Evolutionary conservation across 1,140 invertebrate species (phyloP).

Genomic region (Kradibia gibbosae): DNA sequence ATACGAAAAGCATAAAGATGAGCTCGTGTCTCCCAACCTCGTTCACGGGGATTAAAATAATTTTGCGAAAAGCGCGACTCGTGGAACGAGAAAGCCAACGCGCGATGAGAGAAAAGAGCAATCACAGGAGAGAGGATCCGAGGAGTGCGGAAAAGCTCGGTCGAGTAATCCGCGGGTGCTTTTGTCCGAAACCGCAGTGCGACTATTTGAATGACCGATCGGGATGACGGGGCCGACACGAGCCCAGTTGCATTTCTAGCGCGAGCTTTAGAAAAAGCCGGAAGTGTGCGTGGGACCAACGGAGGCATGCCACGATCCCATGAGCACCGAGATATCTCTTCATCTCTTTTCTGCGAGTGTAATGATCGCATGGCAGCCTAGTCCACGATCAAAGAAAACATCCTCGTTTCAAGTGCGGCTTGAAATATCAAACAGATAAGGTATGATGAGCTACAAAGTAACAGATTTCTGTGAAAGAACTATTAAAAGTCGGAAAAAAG

Average conservation of each 20-base stretch:
- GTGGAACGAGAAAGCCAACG: too few relatives aligned
- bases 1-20: background rate
- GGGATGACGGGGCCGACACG: background rate
- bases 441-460: slow-evolving; percentile 16
- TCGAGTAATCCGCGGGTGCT: slow-evolving; percentile 47
- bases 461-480: slow-evolving; percentile 35
- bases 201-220: slow-evolving; percentile 49
- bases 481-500: slow-evolving; percentile 16
- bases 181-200: slow-evolving; percentile 45
- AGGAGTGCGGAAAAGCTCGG: background rate
- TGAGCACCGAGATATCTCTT: slow-evolving; percentile 49
- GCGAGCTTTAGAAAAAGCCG: slow-evolving; percentile 42
- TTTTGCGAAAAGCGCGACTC: background rate
- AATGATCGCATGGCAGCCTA: background rate
- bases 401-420: background rate
- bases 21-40: too few relatives aligned
- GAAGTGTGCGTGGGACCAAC: background rate
- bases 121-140: background rate
- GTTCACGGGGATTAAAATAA: background rate
- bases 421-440: background rate
- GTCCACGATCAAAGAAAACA: background rate
- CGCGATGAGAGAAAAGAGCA: slow-evolving; percentile 19
- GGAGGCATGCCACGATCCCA: slow-evolving; percentile 25
- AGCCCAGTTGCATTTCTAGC: background rate
- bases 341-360: background rate